Conservation (phyloP, 2,888 invertebrate species). For the Germaria angustata region DNA sequence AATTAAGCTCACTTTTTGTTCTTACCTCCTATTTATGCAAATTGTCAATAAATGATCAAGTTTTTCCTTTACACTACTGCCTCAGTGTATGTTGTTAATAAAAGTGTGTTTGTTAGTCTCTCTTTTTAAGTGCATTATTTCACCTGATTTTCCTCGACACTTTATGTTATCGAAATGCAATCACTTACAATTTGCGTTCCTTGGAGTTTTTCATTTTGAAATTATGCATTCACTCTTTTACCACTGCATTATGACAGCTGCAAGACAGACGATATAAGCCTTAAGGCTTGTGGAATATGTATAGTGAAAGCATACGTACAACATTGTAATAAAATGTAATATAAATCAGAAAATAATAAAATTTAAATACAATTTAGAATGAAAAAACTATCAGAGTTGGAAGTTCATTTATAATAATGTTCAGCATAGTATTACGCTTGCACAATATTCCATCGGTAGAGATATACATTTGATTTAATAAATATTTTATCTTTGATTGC, state of each 20-base stretch:
- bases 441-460: neutral
- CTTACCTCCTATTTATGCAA: neutral
- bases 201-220: neutral
- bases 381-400: neutral
- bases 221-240: conserved; percentile 1
- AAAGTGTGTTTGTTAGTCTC: neutral
- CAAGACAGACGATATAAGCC: conserved; percentile 32
- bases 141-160: conserved; percentile 51
- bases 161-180: conserved; percentile 59
- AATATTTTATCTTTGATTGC: conserved; percentile 22
- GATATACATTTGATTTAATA: neutral
- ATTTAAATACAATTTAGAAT: neutral
- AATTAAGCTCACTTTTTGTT: neutral
- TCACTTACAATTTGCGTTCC: conserved; percentile 53
- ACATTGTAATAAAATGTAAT: conserved; percentile 36
- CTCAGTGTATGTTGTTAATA: conserved; percentile 7
- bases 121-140: conserved; percentile 44
- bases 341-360: conserved; percentile 36
- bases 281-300: conserved; percentile 38
- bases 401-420: neutral
- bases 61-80: neutral
- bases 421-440: neutral
- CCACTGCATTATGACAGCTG: conserved; percentile 53
- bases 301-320: conserved; percentile 11
- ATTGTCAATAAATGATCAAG: neutral